Conservation (phyloP, 2,797 vertebrate genomes). For the Enteromius trimaculatus region DNA sequence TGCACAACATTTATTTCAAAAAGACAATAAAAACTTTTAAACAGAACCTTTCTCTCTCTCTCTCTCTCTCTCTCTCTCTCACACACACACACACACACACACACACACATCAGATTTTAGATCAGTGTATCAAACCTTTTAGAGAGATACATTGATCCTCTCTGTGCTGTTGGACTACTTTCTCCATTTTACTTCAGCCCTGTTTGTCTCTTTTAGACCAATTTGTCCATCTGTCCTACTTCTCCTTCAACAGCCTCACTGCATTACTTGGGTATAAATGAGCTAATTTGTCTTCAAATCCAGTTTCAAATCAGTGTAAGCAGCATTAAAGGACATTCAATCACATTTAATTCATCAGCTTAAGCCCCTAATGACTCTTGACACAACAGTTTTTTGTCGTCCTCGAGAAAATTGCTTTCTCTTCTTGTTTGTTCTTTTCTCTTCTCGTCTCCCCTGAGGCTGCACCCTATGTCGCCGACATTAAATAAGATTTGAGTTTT, state of each 20-base stretch:
- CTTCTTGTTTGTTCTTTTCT: slow-evolving; percentile 4
- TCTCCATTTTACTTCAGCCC: neutral
- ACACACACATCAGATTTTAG: neutral
- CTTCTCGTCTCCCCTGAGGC: neutral
- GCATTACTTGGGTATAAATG: slow-evolving; percentile 20
- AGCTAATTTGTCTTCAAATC: slow-evolving; percentile 41
- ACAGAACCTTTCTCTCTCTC: neutral
- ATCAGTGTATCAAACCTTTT: neutral
- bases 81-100: slow-evolving; percentile 9
- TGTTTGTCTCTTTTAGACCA: neutral
- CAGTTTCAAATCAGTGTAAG: slow-evolving; percentile 22
- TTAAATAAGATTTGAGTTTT: slow-evolving; percentile 40
- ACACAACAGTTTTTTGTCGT: slow-evolving; percentile 14
- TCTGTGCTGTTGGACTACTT: neutral
- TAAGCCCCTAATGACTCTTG: slow-evolving; percentile 35
- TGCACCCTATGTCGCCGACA: neutral
- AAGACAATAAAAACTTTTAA: neutral
- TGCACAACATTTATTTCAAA: neutral
- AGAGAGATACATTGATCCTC: neutral
- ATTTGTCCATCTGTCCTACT: slow-evolving; percentile 26
- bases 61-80: neutral
- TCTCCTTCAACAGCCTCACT: slow-evolving; percentile 15
- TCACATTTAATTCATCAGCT: slow-evolving; percentile 29
- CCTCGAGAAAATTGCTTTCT: slow-evolving; percentile 31
- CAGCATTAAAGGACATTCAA: slow-evolving; percentile 29